Base-by-base conservation (phyloP, 1,140 invertebrate species). In the Mya arenaria region DNA sequence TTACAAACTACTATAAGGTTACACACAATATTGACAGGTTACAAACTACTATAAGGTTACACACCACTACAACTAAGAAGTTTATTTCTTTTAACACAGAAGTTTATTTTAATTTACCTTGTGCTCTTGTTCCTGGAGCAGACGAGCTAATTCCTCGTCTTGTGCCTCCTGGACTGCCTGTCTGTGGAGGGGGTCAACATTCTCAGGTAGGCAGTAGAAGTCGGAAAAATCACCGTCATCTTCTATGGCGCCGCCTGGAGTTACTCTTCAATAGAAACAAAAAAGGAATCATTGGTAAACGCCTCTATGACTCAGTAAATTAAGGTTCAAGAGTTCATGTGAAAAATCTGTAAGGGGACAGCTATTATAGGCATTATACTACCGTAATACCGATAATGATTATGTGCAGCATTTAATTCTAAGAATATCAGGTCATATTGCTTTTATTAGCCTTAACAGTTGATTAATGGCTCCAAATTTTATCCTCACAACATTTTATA, bases 61-160 rank as follows among this genome's bases (percentile, higher is more conserved):
- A 66, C 19, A 19, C 36, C 63, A 30, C 28, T 15, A 37, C 63
- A 17, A 66, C 28, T 6, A 30, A 30, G 8, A 13, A 30, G 15
- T 36, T 66, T 30, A 66, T 10, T 39, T 8, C 17, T 2, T 23
- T 23, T 23, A 28, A 28, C 28, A 62, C 3, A 62, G 39, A 13
- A 19, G 25, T 19, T 60, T 13, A 19, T 8, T 25, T 15, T 32
- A 19, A 48, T 73, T 68, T 82, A 92, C 92, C 90, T 92, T 95
- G 37, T 91, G 93, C 91, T 96, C 95, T 87, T 95, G 94, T 85
- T 95, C 94, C 93, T 96, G 95, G 10, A 96, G 86, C 62, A 94
- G 92, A 83, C 92, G 93, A 4, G 96, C 96, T 41, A 96, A 86
- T 92, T 95, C 95, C 88, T 94, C 94, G 92, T 95, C 95, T 87